These are phyloP conservation scores for Silvanus unidentatus DNA, from an alignment of 2,888 invertebrate species.

Conservation along the genomic window DNA sequence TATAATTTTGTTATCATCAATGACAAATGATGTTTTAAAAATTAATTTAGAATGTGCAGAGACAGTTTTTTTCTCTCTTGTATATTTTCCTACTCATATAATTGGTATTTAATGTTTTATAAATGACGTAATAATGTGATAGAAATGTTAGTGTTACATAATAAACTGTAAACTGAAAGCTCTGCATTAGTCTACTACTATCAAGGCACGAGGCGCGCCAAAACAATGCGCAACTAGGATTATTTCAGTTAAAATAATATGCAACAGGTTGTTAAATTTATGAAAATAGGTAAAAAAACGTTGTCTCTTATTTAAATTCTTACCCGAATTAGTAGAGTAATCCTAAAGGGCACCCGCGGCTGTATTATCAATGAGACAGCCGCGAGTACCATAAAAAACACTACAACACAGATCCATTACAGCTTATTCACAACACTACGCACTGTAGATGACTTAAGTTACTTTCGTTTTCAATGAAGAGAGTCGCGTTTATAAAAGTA, in stretches of 20 bases:
- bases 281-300: neutral
- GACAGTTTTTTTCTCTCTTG: too few relatives aligned
- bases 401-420: slow-evolving; percentile 39
- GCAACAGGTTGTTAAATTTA: slow-evolving; percentile 28
- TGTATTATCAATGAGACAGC: slow-evolving; percentile 35
- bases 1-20: too few relatives aligned
- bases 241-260: slow-evolving; percentile 5
- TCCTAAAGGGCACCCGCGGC: slow-evolving; percentile 42
- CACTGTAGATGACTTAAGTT: slow-evolving; percentile 13
- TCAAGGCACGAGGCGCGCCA: slow-evolving; percentile 37
- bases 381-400: slow-evolving; percentile 41
- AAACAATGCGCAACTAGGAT: slow-evolving; percentile 27
- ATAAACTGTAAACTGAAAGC: slow-evolving; percentile 28
- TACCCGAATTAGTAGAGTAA: slow-evolving; percentile 35
- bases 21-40: too few relatives aligned
- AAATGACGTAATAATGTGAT: slow-evolving; percentile 27
- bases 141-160: slow-evolving; percentile 31
- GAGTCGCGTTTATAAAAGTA: slow-evolving; percentile 16
- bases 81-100: neutral
- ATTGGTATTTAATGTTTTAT: slow-evolving; percentile 19
- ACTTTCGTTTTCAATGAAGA: slow-evolving; percentile 18
- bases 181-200: slow-evolving; percentile 14
- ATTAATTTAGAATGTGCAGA: too few relatives aligned
- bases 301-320: slow-evolving; percentile 13
- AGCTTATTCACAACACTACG: slow-evolving; percentile 33